These are phyloP conservation scores for Heliocidaris tuberculata DNA, from an alignment of 35 echinoderm and acorn worm species.

Conservation along the genomic window DNA sequence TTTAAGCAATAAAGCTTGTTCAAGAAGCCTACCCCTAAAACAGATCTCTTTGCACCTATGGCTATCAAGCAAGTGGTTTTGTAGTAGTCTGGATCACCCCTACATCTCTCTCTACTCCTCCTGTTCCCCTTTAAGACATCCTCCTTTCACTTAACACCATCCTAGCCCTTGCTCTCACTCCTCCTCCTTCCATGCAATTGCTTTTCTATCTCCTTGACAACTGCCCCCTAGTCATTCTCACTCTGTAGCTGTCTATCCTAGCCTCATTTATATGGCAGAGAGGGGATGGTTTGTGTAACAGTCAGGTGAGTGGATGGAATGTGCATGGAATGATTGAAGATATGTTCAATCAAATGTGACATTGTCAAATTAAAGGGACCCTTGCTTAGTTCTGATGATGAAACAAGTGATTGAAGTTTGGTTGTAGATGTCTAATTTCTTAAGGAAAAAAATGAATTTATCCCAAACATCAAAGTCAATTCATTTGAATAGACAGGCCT, in stretches of 20 bases:
- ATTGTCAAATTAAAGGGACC: too few relatives aligned
- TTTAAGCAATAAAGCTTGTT: not conserved
- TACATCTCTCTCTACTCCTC: not conserved
- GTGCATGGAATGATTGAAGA: not conserved
- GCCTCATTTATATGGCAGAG: not conserved
- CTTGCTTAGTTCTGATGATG: not conserved
- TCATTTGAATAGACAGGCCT: too few relatives aligned
- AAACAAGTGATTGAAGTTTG: not conserved
- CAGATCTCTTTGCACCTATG: not conserved
- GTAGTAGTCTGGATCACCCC: not conserved
- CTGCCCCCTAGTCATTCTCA: not conserved
- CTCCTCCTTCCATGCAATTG: not conserved
- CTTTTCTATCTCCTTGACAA: conserved; percentile 17
- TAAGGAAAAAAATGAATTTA: too few relatives aligned
- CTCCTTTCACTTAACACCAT: not conserved
- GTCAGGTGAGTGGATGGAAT: not conserved
- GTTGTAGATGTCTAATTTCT: too few relatives aligned
- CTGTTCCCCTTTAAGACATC: not conserved
- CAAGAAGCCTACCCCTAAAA: not conserved
- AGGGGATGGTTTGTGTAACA: not conserved
- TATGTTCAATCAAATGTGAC: too few relatives aligned
- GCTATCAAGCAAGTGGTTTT: not conserved
- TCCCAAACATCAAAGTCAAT: too few relatives aligned
- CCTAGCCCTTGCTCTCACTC: not conserved
- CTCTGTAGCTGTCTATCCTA: not conserved